Base-by-base conservation (phyloP, 2,888 invertebrate genomes). In the Heliconius charithonia region DNA sequence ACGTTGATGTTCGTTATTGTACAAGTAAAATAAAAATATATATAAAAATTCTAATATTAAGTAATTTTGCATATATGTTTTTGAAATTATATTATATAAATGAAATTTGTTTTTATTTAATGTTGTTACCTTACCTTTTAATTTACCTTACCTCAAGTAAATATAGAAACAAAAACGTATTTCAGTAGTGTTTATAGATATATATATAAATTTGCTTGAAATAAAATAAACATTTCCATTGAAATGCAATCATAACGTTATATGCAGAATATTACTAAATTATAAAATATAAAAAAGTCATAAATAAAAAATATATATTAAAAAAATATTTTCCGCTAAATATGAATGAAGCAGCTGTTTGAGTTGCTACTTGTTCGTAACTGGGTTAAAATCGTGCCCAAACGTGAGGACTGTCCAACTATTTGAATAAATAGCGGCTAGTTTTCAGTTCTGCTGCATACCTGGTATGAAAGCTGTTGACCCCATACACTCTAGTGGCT, bases 321-420 rank as follows among this genome's bases (percentile, higher is more conserved):
- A n/a, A n/a, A 29, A 10, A 59, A 59, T 74, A 63, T 63, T 63
- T 74, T 62, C 63, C 63, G 25, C 37, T 63, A 41, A 74, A 63
- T 74, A 62, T 29, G 56, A 51, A 65, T 62, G 56, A 59, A 62
- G 56, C 67, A 56, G 51, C 75, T 75, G 74, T 71, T 80, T 75
- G 62, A 75, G 77, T 78, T 67, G 59, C 73, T 27, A 51, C 29
- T 75, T 73, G 73, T 76, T 56, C 69, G 65, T 67, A 78, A 79
- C 79, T 79, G 69, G 81, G 77, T 80, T 69, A 78, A 82, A 79
- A 74, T 32, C 62, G 74, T 63, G 45, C 22, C 74, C 74, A 63
- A 74, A 63, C 27, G 74, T 63, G 74, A 74, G 63, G 19, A 27
- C 63, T 63, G 63, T 72, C 37, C 63, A 45, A 63, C 62, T 29